Evolutionary conservation across 2,113 vertebrate genomes (phyloP), one percentile per base, ranked within the genome.

Genomic region (Sinosuthora webbiana): DNA sequence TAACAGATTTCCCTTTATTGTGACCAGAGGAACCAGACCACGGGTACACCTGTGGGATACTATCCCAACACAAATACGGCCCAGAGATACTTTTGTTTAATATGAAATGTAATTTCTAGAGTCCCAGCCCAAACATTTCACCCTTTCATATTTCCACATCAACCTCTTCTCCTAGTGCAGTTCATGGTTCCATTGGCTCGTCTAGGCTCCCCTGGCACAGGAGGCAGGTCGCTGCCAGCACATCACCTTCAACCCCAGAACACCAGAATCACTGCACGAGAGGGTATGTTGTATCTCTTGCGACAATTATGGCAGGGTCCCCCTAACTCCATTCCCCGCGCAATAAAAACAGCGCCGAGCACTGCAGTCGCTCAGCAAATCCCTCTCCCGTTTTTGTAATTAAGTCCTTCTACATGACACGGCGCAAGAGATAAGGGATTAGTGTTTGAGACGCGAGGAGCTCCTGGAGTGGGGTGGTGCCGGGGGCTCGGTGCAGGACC

Each of bases 221-320:
- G 44, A 56, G 44, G 57, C 39, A 60, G 44, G 17, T 6, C 68
- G 42, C 33, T 2, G 8, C 75, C 52, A 24, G 56, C 62, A 22
- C 52, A 15, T 15, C 41, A 24, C 31, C 37, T 52, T 50, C 2
- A 3, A 6, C 35, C 9, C 33, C 70, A 10, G 6, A 55, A 17
- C 0, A 1, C 57, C 53, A 50, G 55, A 15, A 56, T 12, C 31
- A 6, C n/a, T 2, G 2, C 2, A 0, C 0, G 0, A 23, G 28
- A 42, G 56, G 56, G n/a, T 4, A 1, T 0, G 1, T 7, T 4
- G 23, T 39, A 17, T 70, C 55, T 30, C 78, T 13, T 7, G 52
- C 31, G 74, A 25, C 53, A 68, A 10, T 41, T 16, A 7, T 0
- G 19, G 74, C 42, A 28, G 23, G 13, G 35, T 67, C 35, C 37